phyloP scores from a whole-genome alignment of 2,888 invertebrate genomes.

The Cosmopolites sordidus region DNA sequence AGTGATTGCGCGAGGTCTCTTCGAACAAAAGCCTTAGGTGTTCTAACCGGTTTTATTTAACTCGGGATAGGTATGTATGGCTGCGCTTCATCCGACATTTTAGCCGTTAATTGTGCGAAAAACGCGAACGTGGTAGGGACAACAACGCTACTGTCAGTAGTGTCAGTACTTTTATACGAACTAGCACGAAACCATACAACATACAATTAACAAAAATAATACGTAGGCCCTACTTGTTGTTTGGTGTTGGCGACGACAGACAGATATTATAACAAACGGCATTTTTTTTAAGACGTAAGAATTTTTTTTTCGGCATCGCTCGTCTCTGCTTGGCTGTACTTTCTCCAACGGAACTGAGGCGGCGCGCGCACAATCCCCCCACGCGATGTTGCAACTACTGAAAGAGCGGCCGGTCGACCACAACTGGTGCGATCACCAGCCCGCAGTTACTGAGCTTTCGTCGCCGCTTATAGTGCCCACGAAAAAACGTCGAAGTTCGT shows the following conservation, averaged over 20 bases:
- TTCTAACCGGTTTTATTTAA: not conserved
- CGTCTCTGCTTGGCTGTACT: not conserved
- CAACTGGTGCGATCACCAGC: no score
- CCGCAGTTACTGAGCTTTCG: no score
- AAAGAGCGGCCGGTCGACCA: no score
- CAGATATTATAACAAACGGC: not conserved
- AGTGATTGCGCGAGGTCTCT: not conserved
- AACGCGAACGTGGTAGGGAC: not conserved
- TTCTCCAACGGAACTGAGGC: not conserved
- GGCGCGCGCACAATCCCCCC: not conserved
- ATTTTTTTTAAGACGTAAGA: not conserved
- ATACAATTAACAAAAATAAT: not conserved
- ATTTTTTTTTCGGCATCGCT: not conserved
- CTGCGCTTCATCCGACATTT: not conserved
- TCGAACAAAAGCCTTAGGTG: not conserved
- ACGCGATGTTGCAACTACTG: not conserved
- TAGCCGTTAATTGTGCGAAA: not conserved
- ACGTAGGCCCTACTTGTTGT: not conserved
- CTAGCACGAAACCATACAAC: not conserved
- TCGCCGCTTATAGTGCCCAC: no score
- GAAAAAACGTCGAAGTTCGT: no score
- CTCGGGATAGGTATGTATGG: not conserved
- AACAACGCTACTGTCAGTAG: not conserved
- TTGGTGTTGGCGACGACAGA: not conserved
- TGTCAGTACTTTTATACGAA: not conserved